Evolutionary conservation across 2,888 invertebrate species (phyloP), one percentile per base, ranked within the genome.

Genomic region (Tridacna crocea): DNA sequence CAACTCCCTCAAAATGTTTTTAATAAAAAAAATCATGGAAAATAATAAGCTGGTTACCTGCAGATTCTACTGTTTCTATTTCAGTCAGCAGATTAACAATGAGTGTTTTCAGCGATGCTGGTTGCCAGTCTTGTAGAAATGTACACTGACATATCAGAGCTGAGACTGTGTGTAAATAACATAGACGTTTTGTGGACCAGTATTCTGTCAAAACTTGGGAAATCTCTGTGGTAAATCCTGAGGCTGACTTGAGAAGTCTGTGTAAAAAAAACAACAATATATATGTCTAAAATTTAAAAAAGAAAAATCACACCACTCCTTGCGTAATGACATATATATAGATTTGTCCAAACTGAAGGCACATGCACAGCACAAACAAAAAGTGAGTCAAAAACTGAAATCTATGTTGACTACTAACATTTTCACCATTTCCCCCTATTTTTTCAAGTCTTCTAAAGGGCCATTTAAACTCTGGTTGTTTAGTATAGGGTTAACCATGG

Each of bases 191-290:
- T 66, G 94, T 93, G 17, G 95, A 92, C 24, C 95, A 95, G 47
- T 95, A 94, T 22, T 95, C 94, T 82, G 95, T 95, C 92, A 95
- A 94, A 13, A 72, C 51, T 24, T 19, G 47, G 2, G 89, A 88
- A 92, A 90, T 47, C 92, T 93, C 88, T 94, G 94, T 85, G 95
- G 94, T 88, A 89, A 96, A 96, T 51, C 96, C 96, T 58, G 96
- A 96, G 22, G 96, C 96, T 61, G 95, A 94, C 93, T 96, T 96
- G 83, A 96, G 93, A 84, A 96, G 95, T 89, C 96, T 96, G 90
- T 79, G 10, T 36, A 60, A n/a, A 36, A 55, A 58, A 66, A 68
- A 75, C 46, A 65, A 55, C 12, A 61, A 55, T 6, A 55, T 55
- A 55, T 55, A 10, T 10, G 3, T 19, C 24, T 65, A 47, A 66